A percentile compares a stretch with the other conserved stretches of the same genome.
These are phyloP conservation scores for Podarcis raffonei DNA, from an alignment of 2,113 vertebrate genomes.

Conservation along the genomic window DNA sequence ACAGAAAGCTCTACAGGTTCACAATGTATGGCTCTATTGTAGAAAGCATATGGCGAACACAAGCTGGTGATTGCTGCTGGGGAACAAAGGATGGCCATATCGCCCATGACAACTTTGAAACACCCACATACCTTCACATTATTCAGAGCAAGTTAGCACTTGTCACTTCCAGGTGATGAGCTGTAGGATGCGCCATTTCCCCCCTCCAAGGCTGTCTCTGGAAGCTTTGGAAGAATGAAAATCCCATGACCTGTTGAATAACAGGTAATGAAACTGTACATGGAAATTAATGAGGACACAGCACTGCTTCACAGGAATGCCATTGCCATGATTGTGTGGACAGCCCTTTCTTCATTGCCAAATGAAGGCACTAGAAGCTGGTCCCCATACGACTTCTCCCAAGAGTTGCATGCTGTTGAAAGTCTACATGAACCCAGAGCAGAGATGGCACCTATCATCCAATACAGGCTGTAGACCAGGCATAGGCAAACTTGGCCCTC, in stretches of 20 bases:
- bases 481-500: too few relatives aligned
- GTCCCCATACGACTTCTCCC: not conserved
- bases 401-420: too few relatives aligned
- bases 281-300: not conserved
- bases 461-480: too few relatives aligned
- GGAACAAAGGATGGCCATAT: constrained; percentile 49
- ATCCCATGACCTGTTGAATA: not conserved
- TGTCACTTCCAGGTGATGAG: constrained; percentile 34
- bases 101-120: constrained; percentile 37
- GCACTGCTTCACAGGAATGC: not conserved
- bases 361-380: not conserved
- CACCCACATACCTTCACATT: constrained; percentile 31
- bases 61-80: constrained; percentile 61
- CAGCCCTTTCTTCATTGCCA: not conserved
- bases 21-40: constrained; percentile 62
- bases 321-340: not conserved
- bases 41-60: constrained; percentile 62
- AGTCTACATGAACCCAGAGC: too few relatives aligned
- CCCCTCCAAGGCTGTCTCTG: not conserved
- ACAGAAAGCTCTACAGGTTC: constrained; percentile 54
- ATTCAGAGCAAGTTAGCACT: constrained; percentile 21
- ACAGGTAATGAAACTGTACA: not conserved
- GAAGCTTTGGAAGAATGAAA: not conserved
- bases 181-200: not conserved
- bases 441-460: too few relatives aligned